A percentile compares a stretch with the other conserved stretches of the same genome.
Conservation (phyloP, 2,888 invertebrate genomes). For the Theodoxus fluviatilis region DNA sequence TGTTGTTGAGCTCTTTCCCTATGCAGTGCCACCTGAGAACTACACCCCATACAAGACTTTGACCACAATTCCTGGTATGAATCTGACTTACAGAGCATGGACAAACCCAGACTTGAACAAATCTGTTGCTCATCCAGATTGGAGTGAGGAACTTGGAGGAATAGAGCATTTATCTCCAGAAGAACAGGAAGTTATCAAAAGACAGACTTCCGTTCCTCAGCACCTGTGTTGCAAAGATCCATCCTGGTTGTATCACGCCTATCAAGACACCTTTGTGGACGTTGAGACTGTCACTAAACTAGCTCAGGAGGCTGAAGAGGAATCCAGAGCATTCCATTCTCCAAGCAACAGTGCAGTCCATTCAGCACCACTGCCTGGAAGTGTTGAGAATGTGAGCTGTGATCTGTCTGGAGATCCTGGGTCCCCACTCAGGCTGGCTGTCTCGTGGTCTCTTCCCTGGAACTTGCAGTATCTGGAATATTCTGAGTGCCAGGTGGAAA, state of each 20-base stretch:
- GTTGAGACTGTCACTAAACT: too few relatives aligned
- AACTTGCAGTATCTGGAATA: constrained; percentile 23
- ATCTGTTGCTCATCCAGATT: constrained; percentile 62
- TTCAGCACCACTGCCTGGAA: constrained; percentile 19
- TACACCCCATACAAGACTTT: constrained; percentile 68
- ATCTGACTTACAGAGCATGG: constrained; percentile 66
- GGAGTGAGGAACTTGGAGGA: constrained; percentile 64
- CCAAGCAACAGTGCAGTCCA: background rate
- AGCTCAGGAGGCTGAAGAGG: too few relatives aligned
- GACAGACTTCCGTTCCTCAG: constrained; percentile 57
- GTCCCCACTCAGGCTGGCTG: too few relatives aligned
- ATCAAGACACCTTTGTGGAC: constrained; percentile 68
- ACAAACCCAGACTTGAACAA: constrained; percentile 58
- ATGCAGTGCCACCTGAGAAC: constrained; percentile 65
- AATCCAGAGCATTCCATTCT: background rate
- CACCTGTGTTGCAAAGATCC: constrained; percentile 68
- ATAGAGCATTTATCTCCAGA: constrained; percentile 60
- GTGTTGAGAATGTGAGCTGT: too few relatives aligned
- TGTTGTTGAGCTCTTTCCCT: constrained; percentile 69
- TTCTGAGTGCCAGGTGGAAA: background rate
- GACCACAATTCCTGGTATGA: constrained; percentile 54
- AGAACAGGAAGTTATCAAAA: constrained; percentile 56
- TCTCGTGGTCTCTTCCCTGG: constrained; percentile 25
- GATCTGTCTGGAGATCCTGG: too few relatives aligned
- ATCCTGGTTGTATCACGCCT: constrained; percentile 68